These are phyloP conservation scores for Amniataba percoides DNA, from an alignment of 2,797 vertebrate species.

Conservation along the genomic window DNA sequence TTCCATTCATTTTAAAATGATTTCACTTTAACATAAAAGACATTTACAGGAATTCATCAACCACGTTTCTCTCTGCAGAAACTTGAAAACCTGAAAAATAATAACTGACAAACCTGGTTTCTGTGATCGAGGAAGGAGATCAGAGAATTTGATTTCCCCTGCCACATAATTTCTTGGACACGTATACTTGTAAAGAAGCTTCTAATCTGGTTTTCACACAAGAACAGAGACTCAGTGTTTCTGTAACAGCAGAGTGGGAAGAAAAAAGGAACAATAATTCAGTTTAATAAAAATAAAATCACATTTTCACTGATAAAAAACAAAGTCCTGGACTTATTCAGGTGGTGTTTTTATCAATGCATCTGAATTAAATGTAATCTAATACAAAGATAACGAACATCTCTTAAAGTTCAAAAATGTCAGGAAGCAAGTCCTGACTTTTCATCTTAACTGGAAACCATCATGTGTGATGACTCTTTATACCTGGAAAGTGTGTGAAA, in stretches of 20 bases:
- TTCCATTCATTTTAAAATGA: neutral
- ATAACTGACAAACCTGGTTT: neutral
- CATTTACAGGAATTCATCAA: neutral
- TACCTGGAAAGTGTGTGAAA: slow-evolving; percentile 18
- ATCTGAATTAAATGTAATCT: neutral
- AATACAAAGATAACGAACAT: neutral
- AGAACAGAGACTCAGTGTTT: too few species aligned
- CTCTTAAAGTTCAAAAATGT: neutral
- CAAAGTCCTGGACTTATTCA: neutral
- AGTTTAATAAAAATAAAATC: too few species aligned
- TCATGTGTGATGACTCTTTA: neutral
- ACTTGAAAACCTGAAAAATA: neutral
- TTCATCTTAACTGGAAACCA: neutral
- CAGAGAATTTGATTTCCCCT: neutral
- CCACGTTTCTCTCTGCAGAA: neutral
- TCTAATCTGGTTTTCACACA: neutral
- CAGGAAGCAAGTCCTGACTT: neutral
- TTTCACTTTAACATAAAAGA: neutral
- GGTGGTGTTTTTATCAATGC: neutral
- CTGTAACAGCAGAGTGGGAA: neutral
- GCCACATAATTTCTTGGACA: neutral
- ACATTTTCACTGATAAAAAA: neutral
- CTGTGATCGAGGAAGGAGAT: too few species aligned
- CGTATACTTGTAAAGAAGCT: neutral
- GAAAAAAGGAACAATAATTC: neutral